Evolutionary conservation across 2,888 invertebrate species (phyloP).

Genomic region (Cephus rjabovi): DNA sequence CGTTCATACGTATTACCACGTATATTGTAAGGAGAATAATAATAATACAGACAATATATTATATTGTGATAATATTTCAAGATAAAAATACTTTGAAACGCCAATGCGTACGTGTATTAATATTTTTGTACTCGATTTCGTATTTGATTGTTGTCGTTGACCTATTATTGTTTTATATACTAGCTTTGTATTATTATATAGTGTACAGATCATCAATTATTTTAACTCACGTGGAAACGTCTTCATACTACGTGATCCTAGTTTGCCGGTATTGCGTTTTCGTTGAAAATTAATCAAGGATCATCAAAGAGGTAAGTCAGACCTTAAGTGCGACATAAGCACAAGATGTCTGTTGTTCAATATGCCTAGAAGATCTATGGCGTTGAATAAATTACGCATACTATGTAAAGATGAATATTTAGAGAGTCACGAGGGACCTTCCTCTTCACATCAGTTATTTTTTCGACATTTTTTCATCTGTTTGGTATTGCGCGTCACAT

Average conservation of each 20-base stretch:
- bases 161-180: no score
- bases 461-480: neutral
- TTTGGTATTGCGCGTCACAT: neutral
- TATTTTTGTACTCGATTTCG: neutral
- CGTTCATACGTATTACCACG: neutral
- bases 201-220: no score
- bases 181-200: no score
- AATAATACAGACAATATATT: neutral
- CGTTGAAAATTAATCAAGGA: neutral
- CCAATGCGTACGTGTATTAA: neutral
- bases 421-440: neutral
- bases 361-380: neutral
- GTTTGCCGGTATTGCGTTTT: neutral
- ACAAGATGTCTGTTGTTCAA: neutral
- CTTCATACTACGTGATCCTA: no score
- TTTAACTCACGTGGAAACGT: no score
- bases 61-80: neutral
- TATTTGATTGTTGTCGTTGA: no score
- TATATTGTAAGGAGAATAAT: neutral
- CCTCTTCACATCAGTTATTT: neutral
- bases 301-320: neutral
- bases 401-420: neutral
- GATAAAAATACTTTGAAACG: neutral
- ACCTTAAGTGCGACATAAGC: neutral
- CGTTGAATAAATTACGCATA: neutral